These are phyloP conservation scores for Rhyzopertha dominica DNA, from an alignment of 1,140 invertebrate species.

Conservation along the genomic window DNA sequence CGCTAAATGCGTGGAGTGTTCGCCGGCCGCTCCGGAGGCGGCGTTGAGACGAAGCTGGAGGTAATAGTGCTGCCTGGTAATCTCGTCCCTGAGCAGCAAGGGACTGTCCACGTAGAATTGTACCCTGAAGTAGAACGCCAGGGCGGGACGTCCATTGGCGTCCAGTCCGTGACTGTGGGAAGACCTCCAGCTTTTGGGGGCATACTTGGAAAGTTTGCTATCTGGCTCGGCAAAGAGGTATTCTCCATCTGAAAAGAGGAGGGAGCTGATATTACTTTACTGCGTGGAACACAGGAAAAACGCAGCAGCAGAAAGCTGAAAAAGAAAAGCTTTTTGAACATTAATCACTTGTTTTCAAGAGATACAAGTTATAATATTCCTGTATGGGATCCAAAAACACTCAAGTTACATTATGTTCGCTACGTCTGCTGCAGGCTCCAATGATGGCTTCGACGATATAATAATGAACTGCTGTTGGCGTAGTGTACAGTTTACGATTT, in stretches of 20 bases:
- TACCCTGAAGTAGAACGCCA: constrained; percentile 87
- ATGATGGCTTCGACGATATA: too few relatives aligned
- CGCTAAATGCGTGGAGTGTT: constrained; percentile 74
- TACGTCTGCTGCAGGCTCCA: too few relatives aligned
- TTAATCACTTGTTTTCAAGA: too few relatives aligned
- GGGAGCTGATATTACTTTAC: too few relatives aligned
- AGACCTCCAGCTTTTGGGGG: constrained; percentile 90
- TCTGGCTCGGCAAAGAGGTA: constrained; percentile 91
- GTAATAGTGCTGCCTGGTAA: constrained; percentile 88
- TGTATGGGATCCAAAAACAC: too few relatives aligned
- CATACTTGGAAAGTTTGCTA: constrained; percentile 92
- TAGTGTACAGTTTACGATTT: too few relatives aligned
- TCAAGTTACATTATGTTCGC: too few relatives aligned
- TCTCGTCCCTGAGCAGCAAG: constrained; percentile 79
- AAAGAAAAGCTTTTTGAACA: not conserved
- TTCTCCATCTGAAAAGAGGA: constrained; percentile 85
- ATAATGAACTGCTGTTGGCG: too few relatives aligned
- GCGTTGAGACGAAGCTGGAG: constrained; percentile 90
- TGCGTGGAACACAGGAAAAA: too few relatives aligned
- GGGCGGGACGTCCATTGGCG: constrained; percentile 79
- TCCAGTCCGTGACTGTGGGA: constrained; percentile 87
- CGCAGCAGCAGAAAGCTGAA: not conserved
- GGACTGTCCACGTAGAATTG: constrained; percentile 93
- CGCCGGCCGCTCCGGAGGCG: constrained; percentile 60
- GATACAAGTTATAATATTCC: too few relatives aligned